Base-by-base conservation (phyloP, 2,797 vertebrate species). In the Pantherophis vulpinus region DNA sequence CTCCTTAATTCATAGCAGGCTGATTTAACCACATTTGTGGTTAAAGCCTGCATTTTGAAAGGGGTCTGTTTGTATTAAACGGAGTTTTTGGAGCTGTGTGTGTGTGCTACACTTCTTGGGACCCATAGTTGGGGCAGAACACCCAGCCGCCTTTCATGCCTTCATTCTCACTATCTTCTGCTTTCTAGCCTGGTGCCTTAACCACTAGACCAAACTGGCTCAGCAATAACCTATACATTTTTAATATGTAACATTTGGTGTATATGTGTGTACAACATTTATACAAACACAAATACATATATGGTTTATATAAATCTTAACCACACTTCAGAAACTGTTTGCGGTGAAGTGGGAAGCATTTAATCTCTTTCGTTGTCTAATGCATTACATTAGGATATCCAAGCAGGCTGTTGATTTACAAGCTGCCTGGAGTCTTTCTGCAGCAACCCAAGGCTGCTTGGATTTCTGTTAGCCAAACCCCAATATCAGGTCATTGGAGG, bases 331-430 rank as follows among this genome's bases (percentile, higher is more conserved):
- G 63, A 66, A 93, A 87, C 42, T 79, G n/a, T 56, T 93, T 55
- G 59, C 32, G 29, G 66, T n/a, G 37, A 32, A 59, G 20, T 83
- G 32, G 86, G 66, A 89, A 83, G 79, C 5, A 60, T 54, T 60
- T 89, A 25, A 54, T 54, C 47, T 55, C 11, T 54, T 79, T 83
- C 14, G 8, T 16, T 56, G 25, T 56, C 55, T 91, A 86, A 54
- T 47, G 27, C 60, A 83, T 89, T 92, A 54, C 56, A 74, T 32
- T 61, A 60, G 86, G 20, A 25, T 0, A 89, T 58, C 87, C 66
- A 89, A 93, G 88, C 90, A 61, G 91, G 93, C 74, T 89, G 63
- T 56, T 94, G 59, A 92, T 47, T 94, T 74, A 95, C n/a, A 23
- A 90, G 32, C 55, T 0, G 92, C 86, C 89, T 89, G 92, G 94